These are phyloP conservation scores for Heliconius ismenius DNA, from an alignment of 2,888 invertebrate species.

Conservation along the genomic window DNA sequence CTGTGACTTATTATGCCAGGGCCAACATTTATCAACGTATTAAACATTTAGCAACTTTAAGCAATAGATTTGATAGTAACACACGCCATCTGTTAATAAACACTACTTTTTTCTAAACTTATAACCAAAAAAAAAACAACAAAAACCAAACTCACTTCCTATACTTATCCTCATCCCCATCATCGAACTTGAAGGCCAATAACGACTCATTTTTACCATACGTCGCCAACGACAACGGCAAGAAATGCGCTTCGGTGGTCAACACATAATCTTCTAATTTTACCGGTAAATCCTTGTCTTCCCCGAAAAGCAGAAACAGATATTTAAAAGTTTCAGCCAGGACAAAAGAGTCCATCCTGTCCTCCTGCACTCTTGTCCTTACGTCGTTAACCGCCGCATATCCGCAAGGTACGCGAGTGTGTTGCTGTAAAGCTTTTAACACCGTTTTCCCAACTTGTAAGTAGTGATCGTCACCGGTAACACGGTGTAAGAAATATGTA, in stretches of 20 bases:
- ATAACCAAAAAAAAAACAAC: conserved; percentile 12
- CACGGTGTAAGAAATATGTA: conserved; percentile 97
- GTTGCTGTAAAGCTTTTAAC: conserved; percentile 92
- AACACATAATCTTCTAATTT: conserved; percentile 93
- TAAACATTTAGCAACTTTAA: no score
- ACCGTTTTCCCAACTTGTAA: conserved; percentile 94
- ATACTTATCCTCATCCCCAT: conserved; percentile 71
- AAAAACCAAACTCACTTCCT: conserved; percentile 59
- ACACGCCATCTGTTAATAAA: neutral
- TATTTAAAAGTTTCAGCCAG: conserved; percentile 99
- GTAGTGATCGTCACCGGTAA: conserved; percentile 97
- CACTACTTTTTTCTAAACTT: neutral
- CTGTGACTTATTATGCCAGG: no score
- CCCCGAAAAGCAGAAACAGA: conserved; percentile 94
- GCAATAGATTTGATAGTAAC: neutral
- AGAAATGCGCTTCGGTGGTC: conserved; percentile 96
- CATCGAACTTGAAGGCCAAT: conserved; percentile 74
- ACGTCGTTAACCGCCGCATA: conserved; percentile 99
- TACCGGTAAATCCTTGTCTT: conserved; percentile 90
- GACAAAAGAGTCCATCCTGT: conserved; percentile 99
- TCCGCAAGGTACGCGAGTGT: conserved; percentile 96
- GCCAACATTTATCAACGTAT: no score
- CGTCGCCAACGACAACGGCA: conserved; percentile 92
- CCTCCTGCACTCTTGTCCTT: conserved; percentile 93
- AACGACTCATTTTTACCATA: conserved; percentile 78